Evolutionary conservation across 2,113 vertebrate species (phyloP).

Genomic region (Pygoscelis antarcticus): DNA sequence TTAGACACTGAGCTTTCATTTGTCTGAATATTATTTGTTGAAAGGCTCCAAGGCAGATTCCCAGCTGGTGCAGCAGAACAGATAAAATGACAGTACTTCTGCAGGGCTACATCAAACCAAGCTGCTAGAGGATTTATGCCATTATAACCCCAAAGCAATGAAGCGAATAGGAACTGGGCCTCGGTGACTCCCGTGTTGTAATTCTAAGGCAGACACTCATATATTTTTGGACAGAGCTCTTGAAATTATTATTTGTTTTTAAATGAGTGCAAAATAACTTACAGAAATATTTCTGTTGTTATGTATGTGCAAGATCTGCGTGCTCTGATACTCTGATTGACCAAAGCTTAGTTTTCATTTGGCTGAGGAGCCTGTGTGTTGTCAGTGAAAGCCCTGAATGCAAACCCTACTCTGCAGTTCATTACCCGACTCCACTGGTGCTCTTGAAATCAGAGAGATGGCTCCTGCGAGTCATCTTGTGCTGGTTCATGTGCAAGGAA

Average conservation of each 20-base stretch:
- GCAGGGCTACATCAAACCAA: not conserved
- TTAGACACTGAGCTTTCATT: not conserved
- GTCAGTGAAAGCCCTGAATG: not conserved
- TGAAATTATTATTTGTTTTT: not conserved
- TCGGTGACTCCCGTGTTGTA: not conserved
- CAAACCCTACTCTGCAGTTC: not conserved
- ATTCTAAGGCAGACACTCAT: not conserved
- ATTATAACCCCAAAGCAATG: not conserved
- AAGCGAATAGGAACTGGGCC: fast-evolving
- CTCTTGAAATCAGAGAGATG: not conserved
- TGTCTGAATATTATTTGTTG: not conserved
- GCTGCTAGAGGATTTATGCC: not conserved
- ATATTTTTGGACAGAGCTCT: not conserved
- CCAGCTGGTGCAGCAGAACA: not conserved
- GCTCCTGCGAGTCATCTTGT: not conserved
- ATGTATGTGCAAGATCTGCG: not conserved
- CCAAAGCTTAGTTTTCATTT: not conserved
- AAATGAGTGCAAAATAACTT: not conserved
- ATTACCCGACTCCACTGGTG: not conserved
- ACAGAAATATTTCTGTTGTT: not conserved
- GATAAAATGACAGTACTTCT: not conserved
- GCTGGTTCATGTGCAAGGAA: not conserved
- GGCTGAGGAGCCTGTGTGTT: not conserved
- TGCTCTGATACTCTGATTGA: not conserved
- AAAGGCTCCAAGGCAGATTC: not conserved